Base-by-base conservation (phyloP, 2,888 invertebrate genomes). In the Spodoptera picta region DNA sequence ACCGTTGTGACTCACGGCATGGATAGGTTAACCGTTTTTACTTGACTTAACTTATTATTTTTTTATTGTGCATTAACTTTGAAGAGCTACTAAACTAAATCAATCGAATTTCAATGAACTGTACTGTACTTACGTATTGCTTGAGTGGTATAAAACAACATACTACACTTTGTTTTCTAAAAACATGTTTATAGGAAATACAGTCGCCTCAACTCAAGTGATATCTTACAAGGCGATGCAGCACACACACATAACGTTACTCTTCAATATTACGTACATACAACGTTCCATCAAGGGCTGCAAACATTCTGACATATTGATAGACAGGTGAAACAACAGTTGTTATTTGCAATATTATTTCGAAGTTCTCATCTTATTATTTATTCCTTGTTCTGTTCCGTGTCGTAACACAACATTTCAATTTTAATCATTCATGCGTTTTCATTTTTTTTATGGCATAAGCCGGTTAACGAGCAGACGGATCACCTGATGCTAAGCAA, bases 1-100 rank as follows among this genome's bases (percentile, higher is more conserved):
- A 84, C 81, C 69, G 73, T 83, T 87, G 87, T 89, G 83, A 88
- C 88, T 85, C 65, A 50, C 48, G 50, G 50, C 49, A 60, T 55
- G 57, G 50, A 62, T 64, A 36, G 36, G 36, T 36, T 36, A 54
- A 44, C 48, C 42, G 43, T 60, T 63, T 57, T 67, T 45, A 69
- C 46, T 64, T 57, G 44, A 59, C 63, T 50, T 52, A 45, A 69
- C 44, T 62, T 73, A 47, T 56, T 74, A 4, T 4, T 27, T 27
- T 27, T 27, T 27, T 27, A 2, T 19, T 19, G 19, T 19, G 19
- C 19, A 19, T 19, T 19, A 4, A 27, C 0, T 27, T 27, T 27
- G 27, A 27, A 27, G 5, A 27, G 27, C 27, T 50, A 45, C 47
- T 45, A 49, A 65, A 43, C 42, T 53, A 64, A 45, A 36, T 36